A percentile compares a stretch with the other conserved stretches of the same genome.
Evolutionary conservation across 2,797 vertebrate species (phyloP).

Genomic region (Hypotaenidia okinawae): DNA sequence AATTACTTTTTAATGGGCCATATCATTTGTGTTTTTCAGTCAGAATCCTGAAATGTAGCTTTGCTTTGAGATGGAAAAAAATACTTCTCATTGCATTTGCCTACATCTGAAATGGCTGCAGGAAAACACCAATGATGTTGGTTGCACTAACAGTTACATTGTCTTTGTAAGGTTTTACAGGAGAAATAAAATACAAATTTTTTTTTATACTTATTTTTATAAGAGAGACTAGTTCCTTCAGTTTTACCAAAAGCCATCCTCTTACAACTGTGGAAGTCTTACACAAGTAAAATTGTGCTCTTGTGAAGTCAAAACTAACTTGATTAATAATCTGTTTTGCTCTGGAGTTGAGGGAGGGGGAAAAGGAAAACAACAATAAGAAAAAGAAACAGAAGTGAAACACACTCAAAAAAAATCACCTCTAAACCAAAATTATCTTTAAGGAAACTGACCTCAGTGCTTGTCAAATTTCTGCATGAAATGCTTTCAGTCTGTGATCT

Average conservation of each 20-base stretch:
- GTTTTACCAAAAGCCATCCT: background rate
- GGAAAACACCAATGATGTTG: background rate
- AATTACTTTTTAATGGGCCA: background rate
- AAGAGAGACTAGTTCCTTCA: background rate
- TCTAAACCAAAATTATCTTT: background rate
- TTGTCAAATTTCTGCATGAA: background rate
- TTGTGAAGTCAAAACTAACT: background rate
- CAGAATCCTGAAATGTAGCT: background rate
- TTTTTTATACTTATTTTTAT: background rate
- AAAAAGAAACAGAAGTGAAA: accelerated
- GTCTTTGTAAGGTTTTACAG: background rate
- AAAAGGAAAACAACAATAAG: background rate
- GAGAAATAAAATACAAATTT: background rate
- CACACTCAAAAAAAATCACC: accelerated
- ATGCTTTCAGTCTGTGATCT: background rate
- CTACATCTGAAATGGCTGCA: background rate
- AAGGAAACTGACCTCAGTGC: background rate
- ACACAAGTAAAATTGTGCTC: background rate
- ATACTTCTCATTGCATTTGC: background rate
- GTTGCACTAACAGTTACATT: background rate
- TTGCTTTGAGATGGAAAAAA: background rate
- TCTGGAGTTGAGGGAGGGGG: accelerated
- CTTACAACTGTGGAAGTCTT: background rate
- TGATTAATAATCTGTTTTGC: background rate
- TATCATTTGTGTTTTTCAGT: background rate